Evolutionary conservation across 2,888 invertebrate genomes (phyloP), one percentile per base, ranked within the genome.

Genomic region (Dascillus cervinus): DNA sequence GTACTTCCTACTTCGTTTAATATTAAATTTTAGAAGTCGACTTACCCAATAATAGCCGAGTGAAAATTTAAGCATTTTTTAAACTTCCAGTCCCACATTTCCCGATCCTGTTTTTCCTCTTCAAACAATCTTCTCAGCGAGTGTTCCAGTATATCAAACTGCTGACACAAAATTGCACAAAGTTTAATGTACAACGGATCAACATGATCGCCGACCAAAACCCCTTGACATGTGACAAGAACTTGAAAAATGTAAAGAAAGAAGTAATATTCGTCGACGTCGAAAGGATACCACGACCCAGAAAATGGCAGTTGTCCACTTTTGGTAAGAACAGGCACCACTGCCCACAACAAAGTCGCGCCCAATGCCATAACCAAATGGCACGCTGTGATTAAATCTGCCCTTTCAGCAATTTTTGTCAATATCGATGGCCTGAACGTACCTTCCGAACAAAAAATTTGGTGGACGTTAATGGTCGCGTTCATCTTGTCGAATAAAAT

Each of bases 251-350:
- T 6, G 21, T 25, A 39, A 3, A 39, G 19, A 10, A 29, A 39
- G 22, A 22, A 29, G 11, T 39, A 39, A 22, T 32, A 36, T n/a
- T 23, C 19, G 10, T 15, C 13, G 1, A 13, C 3, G 8, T 39
- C 36, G 10, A 36, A 32, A n/a, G 39, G 39, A 27, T 19, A 36
- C 35, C 39, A 36, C 4, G 39, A 29, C 15, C 31, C 31, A 11
- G 32, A 33, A 27, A 39, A 39, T 1, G 39, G 39, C n/a, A 36
- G n/a, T 13, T 22, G 29, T 11, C 26, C 27, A 5, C 29, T 22
- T 6, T 30, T 29, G 2, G 29, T 20, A 6, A 39, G 13, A n/a
- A 39, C 11, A 2, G 39, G 39, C 11, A 29, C 23, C 17, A 29
- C 13, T 3, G 33, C 27, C 39, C 39, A 39, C n/a, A 32, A 13